A percentile compares a stretch with the other conserved stretches of the same genome.
Conservation (phyloP, 2,888 invertebrate genomes). For the Imbricaverruca yamaguchii region DNA sequence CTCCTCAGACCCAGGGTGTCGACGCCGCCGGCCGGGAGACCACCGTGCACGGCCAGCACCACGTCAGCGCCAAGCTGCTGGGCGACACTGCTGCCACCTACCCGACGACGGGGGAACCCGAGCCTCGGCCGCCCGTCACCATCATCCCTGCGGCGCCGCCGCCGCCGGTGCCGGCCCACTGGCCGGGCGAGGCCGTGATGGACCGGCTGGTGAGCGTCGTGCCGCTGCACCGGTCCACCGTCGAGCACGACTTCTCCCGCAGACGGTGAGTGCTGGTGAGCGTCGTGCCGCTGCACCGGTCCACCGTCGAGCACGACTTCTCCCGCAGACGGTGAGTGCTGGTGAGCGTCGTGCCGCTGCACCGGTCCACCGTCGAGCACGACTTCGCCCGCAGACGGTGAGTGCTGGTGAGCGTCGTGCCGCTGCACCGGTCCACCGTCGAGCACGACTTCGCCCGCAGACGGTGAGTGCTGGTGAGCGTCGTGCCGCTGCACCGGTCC, state of each 20-base stretch:
- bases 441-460: constrained; percentile 53
- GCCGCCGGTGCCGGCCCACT: constrained; percentile 34
- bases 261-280: constrained; percentile 47
- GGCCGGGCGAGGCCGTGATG: constrained; percentile 40
- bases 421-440: constrained; percentile 52
- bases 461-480: constrained; percentile 42
- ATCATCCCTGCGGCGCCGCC: constrained; percentile 36
- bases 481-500: constrained; percentile 52
- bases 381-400: constrained; percentile 48
- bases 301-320: constrained; percentile 57
- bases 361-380: constrained; percentile 53
- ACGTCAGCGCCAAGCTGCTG: constrained; percentile 55
- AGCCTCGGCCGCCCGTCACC: constrained; percentile 42
- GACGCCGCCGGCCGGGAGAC: constrained; percentile 50
- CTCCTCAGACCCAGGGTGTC: constrained; percentile 45
- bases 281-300: constrained; percentile 53
- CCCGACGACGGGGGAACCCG: constrained; percentile 46
- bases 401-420: constrained; percentile 50
- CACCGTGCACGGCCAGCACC: constrained; percentile 60
- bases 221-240: constrained; percentile 51
- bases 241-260: constrained; percentile 54
- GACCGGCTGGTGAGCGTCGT: constrained; percentile 53
- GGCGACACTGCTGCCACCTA: constrained; percentile 40
- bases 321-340: constrained; percentile 41
- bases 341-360: constrained; percentile 53